Evolutionary conservation across 2,113 vertebrate species (phyloP), one percentile per base, ranked within the genome.

Genomic region (Dermatemys mawii): DNA sequence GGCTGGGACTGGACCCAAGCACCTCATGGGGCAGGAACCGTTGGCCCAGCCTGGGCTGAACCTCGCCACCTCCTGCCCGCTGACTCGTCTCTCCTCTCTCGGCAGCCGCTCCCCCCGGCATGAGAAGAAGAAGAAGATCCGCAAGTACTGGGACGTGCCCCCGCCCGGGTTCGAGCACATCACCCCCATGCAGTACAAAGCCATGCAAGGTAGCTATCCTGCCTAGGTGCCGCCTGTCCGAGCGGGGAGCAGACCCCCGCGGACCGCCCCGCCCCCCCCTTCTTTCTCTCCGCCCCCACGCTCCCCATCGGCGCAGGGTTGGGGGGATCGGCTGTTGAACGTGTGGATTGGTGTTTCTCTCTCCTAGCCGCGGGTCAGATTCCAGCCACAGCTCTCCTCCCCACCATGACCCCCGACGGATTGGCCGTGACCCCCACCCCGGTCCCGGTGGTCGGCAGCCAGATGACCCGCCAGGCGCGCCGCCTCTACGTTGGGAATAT

Each of bases 121-220:
- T 50, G 99, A 99, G 97, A 99, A 99, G 98, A 99, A 99, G 98
- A 99, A 99, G 98, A 99, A 99, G 98, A 97, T 99, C 41, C 99
- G 98, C 93, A 99, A 99, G 96, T 99, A 99, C 93, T 99, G 99
- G 99, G 99, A 99, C 89, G 98, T 99, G 29, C 99, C 99, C 1
- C 99, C 99, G 0, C 99, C 98, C 2, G 99, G 99, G 49, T 99
- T 99, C 44, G 99, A 99, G 90, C 99, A 99, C 97, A 99, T 99
- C 97, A 99, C 99, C 24, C 99, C 99, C 80, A 99, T 99, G 98
- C 99, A 99, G 98, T 99, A 99, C 97, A 99, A 99, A 98, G 99
- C 99, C 97, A 99, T 99, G 99, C 99, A 99, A 98, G 99, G 99
- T 99, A 93, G 94, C 32, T 19, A 19, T 94, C 38, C 22, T 3